Conservation (phyloP, 2,888 invertebrate genomes). For the Nowickia ferox region DNA sequence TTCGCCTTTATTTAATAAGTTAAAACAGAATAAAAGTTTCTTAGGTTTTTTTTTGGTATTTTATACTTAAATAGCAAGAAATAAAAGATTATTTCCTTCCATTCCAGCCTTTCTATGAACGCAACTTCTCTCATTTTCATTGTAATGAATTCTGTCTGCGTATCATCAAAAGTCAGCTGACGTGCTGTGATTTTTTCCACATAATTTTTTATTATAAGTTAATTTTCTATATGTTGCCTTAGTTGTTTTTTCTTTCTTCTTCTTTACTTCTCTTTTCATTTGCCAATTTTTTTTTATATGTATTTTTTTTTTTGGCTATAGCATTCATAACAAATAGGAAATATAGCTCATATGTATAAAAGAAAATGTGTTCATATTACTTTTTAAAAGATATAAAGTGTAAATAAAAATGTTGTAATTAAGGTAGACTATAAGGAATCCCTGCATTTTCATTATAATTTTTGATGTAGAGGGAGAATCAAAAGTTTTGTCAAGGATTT, state of each 20-base stretch:
- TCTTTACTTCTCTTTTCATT: background rate
- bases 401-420: too few species aligned
- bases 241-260: background rate
- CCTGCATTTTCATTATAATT: too few species aligned
- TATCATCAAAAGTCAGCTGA: constrained; percentile 74
- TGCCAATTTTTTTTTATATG: background rate
- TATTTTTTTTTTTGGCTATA: background rate
- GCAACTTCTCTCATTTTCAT: constrained; percentile 51
- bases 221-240: constrained; percentile 68
- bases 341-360: constrained; percentile 21
- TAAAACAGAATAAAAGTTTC: background rate
- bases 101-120: background rate
- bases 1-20: too few species aligned
- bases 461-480: too few species aligned
- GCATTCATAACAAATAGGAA: constrained; percentile 24
- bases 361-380: background rate
- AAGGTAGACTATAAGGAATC: too few species aligned
- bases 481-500: too few species aligned
- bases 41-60: background rate
- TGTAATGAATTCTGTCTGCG: constrained; percentile 76
- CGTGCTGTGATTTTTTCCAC: constrained; percentile 74
- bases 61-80: background rate
- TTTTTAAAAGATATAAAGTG: background rate
- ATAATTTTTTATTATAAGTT: constrained; percentile 73
- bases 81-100: background rate